A percentile compares a stretch with the other conserved stretches of the same genome.
phyloP scores from a whole-genome alignment of 2,797 vertebrate genomes.

The Phoeniculus purpureus region DNA sequence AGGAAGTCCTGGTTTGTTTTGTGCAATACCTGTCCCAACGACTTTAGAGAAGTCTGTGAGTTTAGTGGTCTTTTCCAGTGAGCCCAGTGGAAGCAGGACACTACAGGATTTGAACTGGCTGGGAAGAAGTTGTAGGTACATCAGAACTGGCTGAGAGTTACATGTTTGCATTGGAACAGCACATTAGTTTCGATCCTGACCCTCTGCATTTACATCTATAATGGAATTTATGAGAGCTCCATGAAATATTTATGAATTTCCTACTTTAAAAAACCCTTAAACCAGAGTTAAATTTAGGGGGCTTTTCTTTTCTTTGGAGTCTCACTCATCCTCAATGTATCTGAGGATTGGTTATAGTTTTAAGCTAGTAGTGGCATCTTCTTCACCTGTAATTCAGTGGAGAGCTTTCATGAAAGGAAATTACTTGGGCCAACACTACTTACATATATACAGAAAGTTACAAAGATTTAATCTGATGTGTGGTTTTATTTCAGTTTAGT shows the following conservation, averaged over 20 bases:
- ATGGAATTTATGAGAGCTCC: not conserved
- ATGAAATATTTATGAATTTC: not conserved
- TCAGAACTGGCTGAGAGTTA: not conserved
- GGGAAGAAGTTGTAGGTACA: not conserved
- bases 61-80: not conserved
- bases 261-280: not conserved
- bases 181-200: not conserved
- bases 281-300: not conserved
- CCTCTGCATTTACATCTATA: not conserved
- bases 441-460: not conserved
- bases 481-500: constrained; percentile 42
- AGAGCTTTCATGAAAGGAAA: not conserved
- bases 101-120: not conserved
- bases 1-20: not conserved
- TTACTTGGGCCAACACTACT: not conserved
- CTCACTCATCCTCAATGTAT: not conserved
- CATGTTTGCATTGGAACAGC: not conserved
- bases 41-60: not conserved
- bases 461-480: not conserved
- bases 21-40: not conserved
- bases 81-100: not conserved
- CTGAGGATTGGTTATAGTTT: not conserved
- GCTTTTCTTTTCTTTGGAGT: not conserved
- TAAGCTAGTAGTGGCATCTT: not conserved
- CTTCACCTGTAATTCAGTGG: not conserved